Base-by-base conservation (phyloP, 2,113 vertebrate species). In the Istiophorus platypterus region DNA sequence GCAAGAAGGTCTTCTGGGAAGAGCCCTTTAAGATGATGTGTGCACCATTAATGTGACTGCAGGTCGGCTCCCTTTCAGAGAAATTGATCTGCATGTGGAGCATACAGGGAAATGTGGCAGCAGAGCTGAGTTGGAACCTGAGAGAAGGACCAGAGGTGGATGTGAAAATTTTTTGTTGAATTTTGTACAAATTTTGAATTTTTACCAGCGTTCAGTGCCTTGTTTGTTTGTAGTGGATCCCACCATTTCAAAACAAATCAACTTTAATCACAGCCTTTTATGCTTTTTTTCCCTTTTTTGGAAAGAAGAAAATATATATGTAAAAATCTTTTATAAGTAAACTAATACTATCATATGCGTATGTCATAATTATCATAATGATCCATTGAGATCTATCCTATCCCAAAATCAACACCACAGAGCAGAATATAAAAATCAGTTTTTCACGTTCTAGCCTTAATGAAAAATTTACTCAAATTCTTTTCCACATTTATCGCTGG, bases 21-120 rank as follows among this genome's bases (percentile, higher is more conserved):
- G 91, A 85, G 69, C 73, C 87, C 91, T 90, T 94, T 88, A 93
- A 91, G 90, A 92, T 89, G 94, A 92, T 86, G 87, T 73, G 87
- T 84, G 90, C 82, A 76, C 91, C 93, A 92, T 94, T 95, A 96
- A 91, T 88, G 90, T 90, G 89, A 91, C 92, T 89, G 86, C 77
- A 78, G 90, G 77, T 72, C 87, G 80, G 92, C 91, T 95, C 92
- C 89, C 91, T 95, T 95, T 92, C 94, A 93, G 87, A 79, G 64
- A 54, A 92, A 95, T 95, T 90, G 95, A 95, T 95, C 86, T 80
- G 78, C 88, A 85, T 71, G 80, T 49, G 66, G 49, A 82, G 85
- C 58, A 52, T 7, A 51, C 71, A 58, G 67, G 77, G 76, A 27
- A 2, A 52, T 17, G 72, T 11, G 70, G 78, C 58, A 75, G 77